Base-by-base conservation (phyloP, 2,113 vertebrate species). In the Rhadina sibilatrix region DNA sequence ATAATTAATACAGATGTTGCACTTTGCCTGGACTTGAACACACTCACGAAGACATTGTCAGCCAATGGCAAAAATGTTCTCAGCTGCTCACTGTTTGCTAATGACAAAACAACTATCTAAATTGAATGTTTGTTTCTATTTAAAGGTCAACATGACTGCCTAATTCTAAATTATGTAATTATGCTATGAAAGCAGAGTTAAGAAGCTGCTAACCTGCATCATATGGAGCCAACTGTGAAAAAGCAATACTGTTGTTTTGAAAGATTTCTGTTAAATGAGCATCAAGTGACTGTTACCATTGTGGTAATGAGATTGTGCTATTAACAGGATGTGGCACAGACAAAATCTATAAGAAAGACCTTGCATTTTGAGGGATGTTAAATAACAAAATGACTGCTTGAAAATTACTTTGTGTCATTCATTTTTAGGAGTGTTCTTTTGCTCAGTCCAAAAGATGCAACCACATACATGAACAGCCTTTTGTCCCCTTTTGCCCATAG, bases 261-360 rank as follows among this genome's bases (percentile, higher is more conserved):
- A 97, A 94, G 83, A 88, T 93, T 96, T 95, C 88, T 94, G 83
- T 93, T 94, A 95, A 94, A 83, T 93, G 94, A 90, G 12, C 72
- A 90, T 83, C 68, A 60, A 86, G 76, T 3, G 40, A 89, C 87
- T 95, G 94, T 96, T 96, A 89, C 69, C 85, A 90, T 90, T 94
- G 94, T 93, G 96, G 93, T 97, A 97, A 96, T 95, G 88, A 89
- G 92, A 92, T 81, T 72, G 60, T 87, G 86, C 52, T 93, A 93
- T 92, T 96, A 96, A 94, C 96, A 95, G 93, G 94, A 96, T 97
- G 94, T 96, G 94, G 92, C 69, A 84, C 46, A 90, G 94, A 93
- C 92, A 56, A 96, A 94, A 95, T 82, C 93, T 96, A 5, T 87
- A 92, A 86, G 83, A 92, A 89, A 93, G 72, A 89, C 31, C 37